Evolutionary conservation across 92 coral and sea anemone species (phyloP).

Genomic region (Porites cylindrica): DNA sequence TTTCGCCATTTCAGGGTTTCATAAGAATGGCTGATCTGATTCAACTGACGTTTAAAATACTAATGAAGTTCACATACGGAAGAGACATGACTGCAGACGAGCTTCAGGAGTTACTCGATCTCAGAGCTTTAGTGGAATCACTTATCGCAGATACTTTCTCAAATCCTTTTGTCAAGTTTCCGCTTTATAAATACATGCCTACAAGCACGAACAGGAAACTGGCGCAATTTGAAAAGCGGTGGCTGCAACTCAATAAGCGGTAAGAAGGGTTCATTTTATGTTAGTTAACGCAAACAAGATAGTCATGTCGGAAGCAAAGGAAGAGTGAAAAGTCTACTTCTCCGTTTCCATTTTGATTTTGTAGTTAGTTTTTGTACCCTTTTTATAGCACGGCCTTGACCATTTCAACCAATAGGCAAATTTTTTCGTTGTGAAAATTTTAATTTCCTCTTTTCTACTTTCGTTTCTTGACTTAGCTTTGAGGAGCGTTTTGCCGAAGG

Average conservation of each 20-base stretch:
- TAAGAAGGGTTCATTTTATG: not conserved
- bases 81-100: slow-evolving; percentile 57
- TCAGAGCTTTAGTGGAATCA: slow-evolving; percentile 50
- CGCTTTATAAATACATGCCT: slow-evolving; percentile 73
- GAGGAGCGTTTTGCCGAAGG: slow-evolving; percentile 61
- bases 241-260: slow-evolving; percentile 68
- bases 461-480: slow-evolving; percentile 25
- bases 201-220: slow-evolving; percentile 54
- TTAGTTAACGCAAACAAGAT: no score
- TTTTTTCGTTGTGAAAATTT: no score
- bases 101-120: slow-evolving; percentile 51
- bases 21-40: slow-evolving; percentile 65
- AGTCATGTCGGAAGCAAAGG: no score
- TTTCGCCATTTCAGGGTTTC: slow-evolving; percentile 34
- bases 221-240: slow-evolving; percentile 66
- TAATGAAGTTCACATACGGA: slow-evolving; percentile 80
- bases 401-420: no score
- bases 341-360: not conserved
- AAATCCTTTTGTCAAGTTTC: slow-evolving; percentile 68
- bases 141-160: slow-evolving; percentile 69
- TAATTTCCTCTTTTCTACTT: no score
- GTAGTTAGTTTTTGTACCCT: no score
- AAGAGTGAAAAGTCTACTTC: not conserved
- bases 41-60: slow-evolving; percentile 62
- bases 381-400: no score